These are phyloP conservation scores for Serinus canaria DNA, from an alignment of 2,113 vertebrate species.

Conservation along the genomic window DNA sequence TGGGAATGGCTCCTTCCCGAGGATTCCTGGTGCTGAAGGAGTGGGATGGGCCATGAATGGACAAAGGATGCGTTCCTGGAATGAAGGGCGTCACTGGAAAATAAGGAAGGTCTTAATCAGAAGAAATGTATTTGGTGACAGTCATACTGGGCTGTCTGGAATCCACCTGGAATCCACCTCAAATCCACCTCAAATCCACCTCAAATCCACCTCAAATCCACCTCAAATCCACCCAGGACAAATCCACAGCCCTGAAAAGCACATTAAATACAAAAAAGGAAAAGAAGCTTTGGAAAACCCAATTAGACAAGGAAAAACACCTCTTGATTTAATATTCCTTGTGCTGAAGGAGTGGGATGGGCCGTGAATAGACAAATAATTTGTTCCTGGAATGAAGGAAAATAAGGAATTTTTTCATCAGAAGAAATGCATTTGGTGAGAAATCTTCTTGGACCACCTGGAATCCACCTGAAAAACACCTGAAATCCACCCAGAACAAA, in stretches of 20 bases:
- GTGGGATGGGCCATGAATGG: not conserved
- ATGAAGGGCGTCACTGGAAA: not conserved
- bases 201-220: not conserved
- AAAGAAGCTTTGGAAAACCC: too few species aligned
- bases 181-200: too few species aligned
- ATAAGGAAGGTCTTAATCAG: not conserved
- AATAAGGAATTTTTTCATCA: too few species aligned
- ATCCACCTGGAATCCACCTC: not conserved
- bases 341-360: too few species aligned
- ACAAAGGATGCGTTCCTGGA: not conserved
- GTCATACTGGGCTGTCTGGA: fast-evolving
- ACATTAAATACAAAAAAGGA: too few species aligned
- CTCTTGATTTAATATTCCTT: too few species aligned
- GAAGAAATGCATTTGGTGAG: too few species aligned
- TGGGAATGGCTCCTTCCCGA: not conserved
- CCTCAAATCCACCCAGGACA: not conserved
- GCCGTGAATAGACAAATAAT: too few species aligned
- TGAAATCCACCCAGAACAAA: not conserved
- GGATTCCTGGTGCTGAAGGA: not conserved
- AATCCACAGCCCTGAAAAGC: too few species aligned
- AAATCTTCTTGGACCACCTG: too few species aligned
- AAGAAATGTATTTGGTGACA: not conserved
- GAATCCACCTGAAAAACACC: not conserved
- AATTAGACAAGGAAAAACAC: too few species aligned
- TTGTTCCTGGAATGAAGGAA: too few species aligned